These are phyloP conservation scores for Chamaea fasciata DNA, from an alignment of 2,113 vertebrate genomes.

Conservation along the genomic window DNA sequence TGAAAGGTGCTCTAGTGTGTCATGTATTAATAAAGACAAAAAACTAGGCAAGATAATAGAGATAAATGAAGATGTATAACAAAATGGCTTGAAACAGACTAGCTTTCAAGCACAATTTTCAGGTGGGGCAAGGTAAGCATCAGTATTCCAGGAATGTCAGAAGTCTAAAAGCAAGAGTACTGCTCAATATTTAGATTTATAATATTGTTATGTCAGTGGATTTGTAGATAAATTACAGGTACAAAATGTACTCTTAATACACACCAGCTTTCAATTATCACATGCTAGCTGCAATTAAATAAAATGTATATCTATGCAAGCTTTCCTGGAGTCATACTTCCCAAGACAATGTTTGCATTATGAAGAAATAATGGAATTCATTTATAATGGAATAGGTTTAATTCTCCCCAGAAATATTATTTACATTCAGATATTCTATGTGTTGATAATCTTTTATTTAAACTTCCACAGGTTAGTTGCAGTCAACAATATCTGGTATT, in stretches of 20 bases:
- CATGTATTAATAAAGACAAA: conserved; percentile 16
- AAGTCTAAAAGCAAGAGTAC: not conserved
- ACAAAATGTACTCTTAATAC: not conserved
- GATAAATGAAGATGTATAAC: not conserved
- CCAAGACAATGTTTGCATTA: not conserved
- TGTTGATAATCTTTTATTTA: not conserved
- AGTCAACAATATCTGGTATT: not conserved
- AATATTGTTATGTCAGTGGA: not conserved
- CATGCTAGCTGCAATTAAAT: not conserved
- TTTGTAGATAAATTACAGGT: not conserved
- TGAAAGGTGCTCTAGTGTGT: not conserved
- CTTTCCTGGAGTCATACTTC: not conserved
- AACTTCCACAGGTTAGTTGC: not conserved
- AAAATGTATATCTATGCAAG: not conserved
- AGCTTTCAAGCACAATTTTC: not conserved
- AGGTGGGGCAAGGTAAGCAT: not conserved
- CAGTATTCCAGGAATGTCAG: not conserved
- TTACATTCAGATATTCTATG: not conserved
- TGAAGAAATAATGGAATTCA: not conserved
- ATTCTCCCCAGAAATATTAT: not conserved
- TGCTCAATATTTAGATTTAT: not conserved
- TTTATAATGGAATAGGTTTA: not conserved
- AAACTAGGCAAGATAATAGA: not conserved
- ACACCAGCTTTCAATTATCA: not conserved
- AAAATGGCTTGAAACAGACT: not conserved